These are phyloP conservation scores for Molothrus ater DNA, from an alignment of 2,797 vertebrate species.

Conservation along the genomic window DNA sequence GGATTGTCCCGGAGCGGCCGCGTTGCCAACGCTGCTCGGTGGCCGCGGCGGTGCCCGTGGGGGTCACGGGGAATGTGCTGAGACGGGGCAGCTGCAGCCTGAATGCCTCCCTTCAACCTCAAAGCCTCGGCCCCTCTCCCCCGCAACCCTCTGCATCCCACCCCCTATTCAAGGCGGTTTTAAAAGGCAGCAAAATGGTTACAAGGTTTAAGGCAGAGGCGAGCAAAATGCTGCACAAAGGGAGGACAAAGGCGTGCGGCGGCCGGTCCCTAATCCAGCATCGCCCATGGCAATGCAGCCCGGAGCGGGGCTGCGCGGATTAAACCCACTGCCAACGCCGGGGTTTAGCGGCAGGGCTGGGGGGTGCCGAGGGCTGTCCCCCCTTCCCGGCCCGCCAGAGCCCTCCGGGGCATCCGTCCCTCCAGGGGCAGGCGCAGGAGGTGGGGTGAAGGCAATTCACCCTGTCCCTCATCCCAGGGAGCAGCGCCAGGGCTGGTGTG, in stretches of 20 bases:
- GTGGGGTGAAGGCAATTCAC: background rate
- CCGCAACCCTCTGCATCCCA: slow-evolving; percentile 17
- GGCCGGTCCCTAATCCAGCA: slow-evolving; percentile 67
- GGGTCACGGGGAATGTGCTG: slow-evolving; percentile 64
- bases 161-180: slow-evolving; percentile 65
- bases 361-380: background rate
- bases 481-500: fast-evolving
- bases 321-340: slow-evolving; percentile 56
- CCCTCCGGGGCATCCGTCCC: background rate
- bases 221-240: slow-evolving; percentile 75
- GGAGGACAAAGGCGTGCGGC: slow-evolving; percentile 64
- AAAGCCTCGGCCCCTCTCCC: slow-evolving; percentile 36
- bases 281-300: slow-evolving; percentile 28
- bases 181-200: slow-evolving; percentile 71
- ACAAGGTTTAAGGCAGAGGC: slow-evolving; percentile 74
- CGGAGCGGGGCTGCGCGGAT: slow-evolving; percentile 44
- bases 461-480: background rate
- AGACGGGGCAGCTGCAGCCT: slow-evolving; percentile 79
- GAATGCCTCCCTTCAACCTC: slow-evolving; percentile 60
- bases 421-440: background rate
- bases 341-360: background rate
- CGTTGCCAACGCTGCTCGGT: slow-evolving; percentile 62
- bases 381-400: background rate
- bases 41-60: slow-evolving; percentile 56
- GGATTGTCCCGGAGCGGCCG: slow-evolving; percentile 68